Evolutionary conservation across 1,140 invertebrate species (phyloP), one percentile per base, ranked within the genome.

Genomic region (Teleopsis dalmanni): DNA sequence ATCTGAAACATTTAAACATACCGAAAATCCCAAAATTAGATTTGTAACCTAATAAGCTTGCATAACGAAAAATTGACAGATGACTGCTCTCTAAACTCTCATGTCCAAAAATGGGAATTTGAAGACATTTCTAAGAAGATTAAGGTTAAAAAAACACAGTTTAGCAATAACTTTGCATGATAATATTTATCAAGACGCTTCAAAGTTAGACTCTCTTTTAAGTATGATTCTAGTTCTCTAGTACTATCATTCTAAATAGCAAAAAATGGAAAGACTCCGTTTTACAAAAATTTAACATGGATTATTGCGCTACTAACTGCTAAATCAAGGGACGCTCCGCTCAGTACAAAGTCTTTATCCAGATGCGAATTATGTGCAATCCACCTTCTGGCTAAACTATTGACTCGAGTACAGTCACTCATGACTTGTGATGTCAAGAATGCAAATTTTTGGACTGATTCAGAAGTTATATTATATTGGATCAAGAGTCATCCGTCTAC

Each of bases 401-500:
- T 13, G 25, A n/a, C n/a, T 18, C 13, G 14, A 16, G 21, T 44
- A 7, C 16, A 18, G 6, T 27, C 25, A 14, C 18, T 21, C 13
- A 9, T 44, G 14, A n/a, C 16, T 13, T 16, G 16, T 14, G 14
- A 27, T 29, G 31, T 26, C 13, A 14, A 43, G 16, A 13, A 16
- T 14, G 16, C 36, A n/a, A 7, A 34, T 19, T 40, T 40, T n/a
- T 48, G 35, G 46, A 47, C 36, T 7, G 45, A 47, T 26, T 52
- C 45, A 4, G 27, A 48, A 43, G 48, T 52, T 25, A 38, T 48
- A 11, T 23, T 52, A 19, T n/a, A 33, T 3, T 52, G 45, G 50
- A 27, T 52, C 4, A 11, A 25, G 18, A 29, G 10, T 23, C 45
- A 43, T 27, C 22, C 50, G 3, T 44, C 19, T 6, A 36, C 13